Evolutionary conservation across 2,888 invertebrate species (phyloP).

Genomic region (Fissipunctia ypsillon): DNA sequence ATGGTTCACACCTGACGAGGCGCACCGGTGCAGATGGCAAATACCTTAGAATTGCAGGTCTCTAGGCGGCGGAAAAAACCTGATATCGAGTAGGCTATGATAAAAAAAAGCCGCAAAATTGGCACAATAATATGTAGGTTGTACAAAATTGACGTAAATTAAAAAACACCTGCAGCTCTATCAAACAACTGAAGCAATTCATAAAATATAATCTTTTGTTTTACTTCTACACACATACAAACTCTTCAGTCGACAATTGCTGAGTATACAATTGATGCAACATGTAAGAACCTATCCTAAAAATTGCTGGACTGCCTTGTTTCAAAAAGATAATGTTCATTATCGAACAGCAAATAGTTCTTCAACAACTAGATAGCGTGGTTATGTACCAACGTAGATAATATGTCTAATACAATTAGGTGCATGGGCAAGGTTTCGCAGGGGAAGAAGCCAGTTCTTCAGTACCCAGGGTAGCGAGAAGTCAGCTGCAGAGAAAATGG

Average conservation of each 20-base stretch:
- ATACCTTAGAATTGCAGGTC: neutral
- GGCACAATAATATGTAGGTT: neutral
- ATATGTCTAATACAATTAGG: constrained; percentile 77
- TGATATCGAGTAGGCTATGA: neutral
- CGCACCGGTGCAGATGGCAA: neutral
- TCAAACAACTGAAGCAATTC: neutral
- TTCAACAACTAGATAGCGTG: neutral
- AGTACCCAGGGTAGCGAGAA: constrained; percentile 57
- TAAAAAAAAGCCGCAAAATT: neutral
- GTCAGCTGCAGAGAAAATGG: constrained; percentile 48
- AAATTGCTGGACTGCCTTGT: neutral
- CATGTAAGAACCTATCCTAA: too few species aligned
- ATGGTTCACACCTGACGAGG: neutral
- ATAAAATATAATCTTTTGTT: neutral
- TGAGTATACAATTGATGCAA: constrained; percentile 24
- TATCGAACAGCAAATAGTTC: constrained; percentile 7
- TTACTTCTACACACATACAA: constrained; percentile 14
- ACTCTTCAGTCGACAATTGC: constrained; percentile 24
- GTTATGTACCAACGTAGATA: constrained; percentile 65
- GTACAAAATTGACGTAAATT: neutral
- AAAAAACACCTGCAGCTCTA: neutral
- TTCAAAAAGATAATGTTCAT: neutral
- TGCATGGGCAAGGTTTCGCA: constrained; percentile 72
- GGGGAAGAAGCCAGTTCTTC: constrained; percentile 69
- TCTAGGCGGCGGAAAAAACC: neutral